Conservation (phyloP, 2,797 vertebrate genomes). For the Parotocinclus haroldoi region DNA sequence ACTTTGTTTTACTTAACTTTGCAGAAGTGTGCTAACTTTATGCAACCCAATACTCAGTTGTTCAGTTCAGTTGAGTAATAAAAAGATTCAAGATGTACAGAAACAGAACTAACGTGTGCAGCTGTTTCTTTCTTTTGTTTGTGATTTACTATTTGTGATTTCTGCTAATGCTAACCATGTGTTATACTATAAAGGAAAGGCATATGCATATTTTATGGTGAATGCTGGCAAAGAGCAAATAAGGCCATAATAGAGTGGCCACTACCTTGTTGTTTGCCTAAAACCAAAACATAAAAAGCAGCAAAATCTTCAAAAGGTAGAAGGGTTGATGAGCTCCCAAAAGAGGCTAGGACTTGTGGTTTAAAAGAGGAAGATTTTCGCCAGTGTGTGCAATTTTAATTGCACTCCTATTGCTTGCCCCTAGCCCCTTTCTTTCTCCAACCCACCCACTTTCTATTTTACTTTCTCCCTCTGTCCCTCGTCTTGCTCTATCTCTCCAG, state of each 20-base stretch:
- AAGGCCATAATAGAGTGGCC: slow-evolving; percentile 50
- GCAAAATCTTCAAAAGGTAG: slow-evolving; percentile 68
- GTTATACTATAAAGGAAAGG: too few relatives aligned
- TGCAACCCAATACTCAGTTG: too few relatives aligned
- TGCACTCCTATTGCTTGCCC: slow-evolving; percentile 70
- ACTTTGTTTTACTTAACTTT: too few relatives aligned
- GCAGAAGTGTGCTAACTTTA: too few relatives aligned
- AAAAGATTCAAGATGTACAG: too few relatives aligned
- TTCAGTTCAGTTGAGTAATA: too few relatives aligned
- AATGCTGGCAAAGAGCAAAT: slow-evolving; percentile 37
- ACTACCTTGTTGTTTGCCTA: slow-evolving; percentile 61
- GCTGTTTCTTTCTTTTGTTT: too few relatives aligned
- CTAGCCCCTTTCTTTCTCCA: slow-evolving; percentile 61
- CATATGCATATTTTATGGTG: slow-evolving; percentile 23
- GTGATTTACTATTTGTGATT: too few relatives aligned
- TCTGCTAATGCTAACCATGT: too few relatives aligned
- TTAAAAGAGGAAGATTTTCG: slow-evolving; percentile 68
- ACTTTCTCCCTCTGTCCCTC: slow-evolving; percentile 53
- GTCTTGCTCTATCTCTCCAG: slow-evolving; percentile 68
- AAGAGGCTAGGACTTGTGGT: slow-evolving; percentile 68
- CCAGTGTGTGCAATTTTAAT: slow-evolving; percentile 81
- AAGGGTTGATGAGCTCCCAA: slow-evolving; percentile 68
- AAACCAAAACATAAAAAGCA: slow-evolving; percentile 58
- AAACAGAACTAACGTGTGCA: too few relatives aligned
- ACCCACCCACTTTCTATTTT: slow-evolving; percentile 52